phyloP scores from a whole-genome alignment of 64 coral and sea anemone genomes.

The Pocillopora damicornis region DNA sequence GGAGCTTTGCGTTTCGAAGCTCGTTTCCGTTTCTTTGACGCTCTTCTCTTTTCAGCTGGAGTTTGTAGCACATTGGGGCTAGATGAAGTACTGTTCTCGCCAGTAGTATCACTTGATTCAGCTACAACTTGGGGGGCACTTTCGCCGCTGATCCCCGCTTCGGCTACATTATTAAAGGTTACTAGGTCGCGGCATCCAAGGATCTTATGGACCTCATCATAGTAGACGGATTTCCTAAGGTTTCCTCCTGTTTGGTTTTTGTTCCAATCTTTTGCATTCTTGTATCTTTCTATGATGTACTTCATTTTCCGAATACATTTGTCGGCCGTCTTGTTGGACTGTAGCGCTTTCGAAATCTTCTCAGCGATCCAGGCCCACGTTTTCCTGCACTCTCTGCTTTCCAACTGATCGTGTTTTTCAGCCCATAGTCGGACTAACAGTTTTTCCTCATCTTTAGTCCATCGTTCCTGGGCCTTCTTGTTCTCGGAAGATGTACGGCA shows the following conservation, averaged over 20 bases:
- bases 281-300: conserved; percentile 57
- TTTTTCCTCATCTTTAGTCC: too few relatives aligned
- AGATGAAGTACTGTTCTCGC: too few relatives aligned
- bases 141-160: conserved; percentile 36
- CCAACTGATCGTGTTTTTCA: too few relatives aligned
- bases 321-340: conserved; percentile 1
- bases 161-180: conserved; percentile 52
- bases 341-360: too few relatives aligned
- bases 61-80: not conserved
- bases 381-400: too few relatives aligned
- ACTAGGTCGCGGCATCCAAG: conserved; percentile 55
- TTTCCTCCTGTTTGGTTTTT: conserved; percentile 59
- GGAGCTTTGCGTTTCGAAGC: too few relatives aligned
- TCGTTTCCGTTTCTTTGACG: too few relatives aligned
- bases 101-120: too few relatives aligned
- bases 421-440: too few relatives aligned
- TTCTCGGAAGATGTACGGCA: too few relatives aligned
- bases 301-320: conserved; percentile 45
- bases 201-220: conserved; percentile 48
- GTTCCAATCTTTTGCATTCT: conserved; percentile 56
- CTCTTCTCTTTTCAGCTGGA: not conserved
- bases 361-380: too few relatives aligned
- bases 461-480: too few relatives aligned
- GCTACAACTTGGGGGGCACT: conserved; percentile 4
- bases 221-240: conserved; percentile 37